Base-by-base conservation (phyloP, 2,113 vertebrate genomes). In the Chlorodrepanis virens region DNA sequence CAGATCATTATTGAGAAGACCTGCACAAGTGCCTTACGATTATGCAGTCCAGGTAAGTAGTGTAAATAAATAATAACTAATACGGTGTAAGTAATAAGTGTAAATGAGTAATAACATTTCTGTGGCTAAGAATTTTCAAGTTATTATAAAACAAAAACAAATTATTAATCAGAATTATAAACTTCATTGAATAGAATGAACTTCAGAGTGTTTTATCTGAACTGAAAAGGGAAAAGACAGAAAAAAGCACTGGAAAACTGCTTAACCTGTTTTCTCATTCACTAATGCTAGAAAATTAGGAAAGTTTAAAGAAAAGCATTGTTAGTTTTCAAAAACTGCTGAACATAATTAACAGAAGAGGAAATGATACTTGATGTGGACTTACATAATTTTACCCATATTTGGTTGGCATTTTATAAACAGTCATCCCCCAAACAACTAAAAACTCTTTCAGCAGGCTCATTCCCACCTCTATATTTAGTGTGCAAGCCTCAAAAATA, bases 401-500 rank as follows among this genome's bases (percentile, higher is more conserved):
- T 87, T 77, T 6, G 6, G 90, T 9, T 71, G 39, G 35, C 25
- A 75, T 78, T 94, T 91, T 89, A 60, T 70, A 92, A 93, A 89
- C 60, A 90, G 71, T 50, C 56, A 88, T 56, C 65, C 52, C 33
- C 28, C 33, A 78, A 81, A 91, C 47, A 90, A 91, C 67, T 59
- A 45, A 86, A 85, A 93, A 59, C 44, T 52, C 89, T 78, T 71
- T 76, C 83, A 87, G 50, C 20, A 81, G 53, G 52, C 64, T 90
- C 61, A 88, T 45, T 91, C 72, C 90, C 83, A 89, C 76, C 64
- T 95, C 92, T 92, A 89, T 96, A 96, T 96, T 95, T 95, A 93
- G 94, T 14, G 21, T 50, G 27, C 68, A 57, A 92, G 79, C 94
- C 92, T 93, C 96, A 92, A 96, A 97, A 96, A 96, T 79, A 96